These are phyloP conservation scores for Sinohyriopsis cumingii DNA, from an alignment of 2,888 invertebrate species.

Conservation along the genomic window DNA sequence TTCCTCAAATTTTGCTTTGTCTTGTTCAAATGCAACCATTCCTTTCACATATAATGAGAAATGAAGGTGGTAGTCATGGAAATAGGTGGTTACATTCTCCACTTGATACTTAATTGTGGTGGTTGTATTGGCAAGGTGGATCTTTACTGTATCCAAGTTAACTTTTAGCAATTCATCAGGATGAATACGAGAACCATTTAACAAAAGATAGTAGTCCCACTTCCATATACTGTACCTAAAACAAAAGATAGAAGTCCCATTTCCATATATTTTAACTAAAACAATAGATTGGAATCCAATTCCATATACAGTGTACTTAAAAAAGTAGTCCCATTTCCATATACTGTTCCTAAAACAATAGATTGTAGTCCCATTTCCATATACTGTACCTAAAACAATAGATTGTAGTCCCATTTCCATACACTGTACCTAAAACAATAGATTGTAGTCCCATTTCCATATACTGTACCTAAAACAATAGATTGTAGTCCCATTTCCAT, in stretches of 20 bases:
- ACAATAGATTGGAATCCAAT: too few species aligned
- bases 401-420: too few species aligned
- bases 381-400: too few species aligned
- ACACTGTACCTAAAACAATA: neutral
- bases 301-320: too few species aligned
- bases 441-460: slow-evolving; percentile 39
- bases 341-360: slow-evolving; percentile 19
- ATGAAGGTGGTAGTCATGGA: slow-evolving; percentile 28
- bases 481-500: slow-evolving; percentile 36
- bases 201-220: slow-evolving; percentile 32
- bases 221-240: slow-evolving; percentile 28
- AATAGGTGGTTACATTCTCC: slow-evolving; percentile 15
- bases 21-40: slow-evolving; percentile 27
- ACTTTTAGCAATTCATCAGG: slow-evolving; percentile 10
- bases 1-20: slow-evolving; percentile 22
- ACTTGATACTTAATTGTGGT: slow-evolving; percentile 12
- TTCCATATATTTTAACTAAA: too few species aligned
- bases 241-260: neutral
- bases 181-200: slow-evolving; percentile 26
- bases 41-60: slow-evolving; percentile 32
- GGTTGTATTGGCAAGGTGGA: slow-evolving; percentile 14
- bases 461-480: slow-evolving; percentile 24
- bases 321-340: slow-evolving; percentile 35
- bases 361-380: too few species aligned
- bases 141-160: slow-evolving; percentile 18